Base-by-base conservation (phyloP, 2,888 invertebrate genomes). In the Pristionchus entomophagus region DNA sequence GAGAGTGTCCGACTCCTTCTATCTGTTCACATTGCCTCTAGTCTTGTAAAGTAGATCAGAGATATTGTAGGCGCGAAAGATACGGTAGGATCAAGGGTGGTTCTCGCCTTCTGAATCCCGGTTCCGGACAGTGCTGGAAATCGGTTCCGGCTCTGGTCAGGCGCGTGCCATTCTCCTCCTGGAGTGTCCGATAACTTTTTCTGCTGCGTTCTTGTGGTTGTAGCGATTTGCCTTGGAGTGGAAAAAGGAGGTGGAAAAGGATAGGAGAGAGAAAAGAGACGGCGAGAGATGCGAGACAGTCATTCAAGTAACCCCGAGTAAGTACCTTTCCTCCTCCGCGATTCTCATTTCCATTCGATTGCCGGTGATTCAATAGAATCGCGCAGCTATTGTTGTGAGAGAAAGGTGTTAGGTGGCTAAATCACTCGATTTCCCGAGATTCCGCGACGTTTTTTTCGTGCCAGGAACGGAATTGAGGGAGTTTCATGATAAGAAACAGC, bases 321-420 rank as follows among this genome's bases (percentile, higher is more conserved):
- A 45, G 45, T 45, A 17, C 65, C 12, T 26, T 29, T 59, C 29
- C 56, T 5, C 22, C 56, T 56, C 56, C 19, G 12, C 38, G 22
- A 73, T 73, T 73, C 73, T 73, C 73, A 73, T 73, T 73, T 73
- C 73, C 73, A 73, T 73, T 73, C 73, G 35, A 17, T 38, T 62
- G 59, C 69, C 69, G 2, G 6, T 35, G 17, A 41, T 73, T 45
- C 73, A 73, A 73, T 73, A 32, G 41, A 73, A 17, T 73, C 73
- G 6, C 65, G 22, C 59, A 1, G 4, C 59, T 29, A 59, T 59
- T 59, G 59, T 59, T 59, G 59, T 59, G 12, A 12, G 22, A n/a
- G n/a, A n/a, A n/a, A n/a, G n/a, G n/a, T n/a, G n/a, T n/a, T n/a
- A n/a, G n/a, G n/a, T n/a, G n/a, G n/a, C n/a, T n/a, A n/a, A n/a